Evolutionary conservation across 2,797 vertebrate genomes (phyloP).

Genomic region (Odontamblyopus lacepedii): DNA sequence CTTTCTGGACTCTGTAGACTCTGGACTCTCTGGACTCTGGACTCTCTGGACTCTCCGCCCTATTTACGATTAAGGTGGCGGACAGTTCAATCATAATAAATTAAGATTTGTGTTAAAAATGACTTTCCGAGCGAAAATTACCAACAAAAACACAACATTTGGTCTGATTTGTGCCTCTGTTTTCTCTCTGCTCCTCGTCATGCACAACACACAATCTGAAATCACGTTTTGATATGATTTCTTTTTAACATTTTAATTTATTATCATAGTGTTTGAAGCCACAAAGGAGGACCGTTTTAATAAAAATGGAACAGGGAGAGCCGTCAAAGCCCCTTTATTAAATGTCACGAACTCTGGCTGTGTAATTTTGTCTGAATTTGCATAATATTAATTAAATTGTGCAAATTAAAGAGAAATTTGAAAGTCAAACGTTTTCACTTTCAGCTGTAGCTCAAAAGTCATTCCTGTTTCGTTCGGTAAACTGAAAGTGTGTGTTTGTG

Average conservation of each 20-base stretch:
- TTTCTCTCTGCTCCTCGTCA: too few species aligned
- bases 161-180: too few species aligned
- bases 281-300: not conserved
- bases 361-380: not conserved
- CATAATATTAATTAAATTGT: not conserved
- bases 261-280: not conserved
- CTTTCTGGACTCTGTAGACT: too few species aligned
- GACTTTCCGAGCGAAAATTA: too few species aligned
- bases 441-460: not conserved
- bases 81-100: too few species aligned
- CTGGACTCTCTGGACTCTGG: too few species aligned
- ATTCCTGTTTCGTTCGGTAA: not conserved
- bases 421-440: not conserved
- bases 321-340: not conserved
- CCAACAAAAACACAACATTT: too few species aligned
- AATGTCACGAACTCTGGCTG: not conserved
- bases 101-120: too few species aligned
- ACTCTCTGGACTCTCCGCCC: too few species aligned
- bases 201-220: not conserved
- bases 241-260: not conserved
- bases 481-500: too few species aligned
- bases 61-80: too few species aligned
- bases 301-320: not conserved
- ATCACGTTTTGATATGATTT: not conserved
- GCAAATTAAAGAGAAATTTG: not conserved